Evolutionary conservation across 2,888 invertebrate species (phyloP).

Genomic region (Aphodius sticticus): DNA sequence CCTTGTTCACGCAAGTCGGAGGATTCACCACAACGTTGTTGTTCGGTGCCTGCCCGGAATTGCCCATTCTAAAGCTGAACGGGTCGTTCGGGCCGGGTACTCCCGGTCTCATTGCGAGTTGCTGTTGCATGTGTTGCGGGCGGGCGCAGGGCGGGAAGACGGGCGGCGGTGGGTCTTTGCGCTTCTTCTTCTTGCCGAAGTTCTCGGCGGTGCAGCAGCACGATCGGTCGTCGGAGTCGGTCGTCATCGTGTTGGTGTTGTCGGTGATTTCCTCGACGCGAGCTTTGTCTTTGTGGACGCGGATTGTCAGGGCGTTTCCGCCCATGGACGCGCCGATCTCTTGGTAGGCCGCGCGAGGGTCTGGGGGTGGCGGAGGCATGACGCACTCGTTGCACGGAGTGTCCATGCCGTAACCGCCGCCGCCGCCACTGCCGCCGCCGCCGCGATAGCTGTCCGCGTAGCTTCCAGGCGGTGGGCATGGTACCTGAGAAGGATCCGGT

Average conservation of each 20-base stretch:
- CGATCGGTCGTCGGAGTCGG: conserved; percentile 59
- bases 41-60: conserved; percentile 42
- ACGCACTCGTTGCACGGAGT: conserved; percentile 51
- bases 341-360: conserved; percentile 62
- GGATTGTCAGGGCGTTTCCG: conserved; percentile 71
- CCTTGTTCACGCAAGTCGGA: conserved; percentile 63
- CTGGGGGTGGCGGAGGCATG: conserved; percentile 41
- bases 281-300: conserved; percentile 67
- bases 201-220: conserved; percentile 45
- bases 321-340: conserved; percentile 73
- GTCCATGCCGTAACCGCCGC: conserved; percentile 17
- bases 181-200: conserved; percentile 53
- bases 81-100: conserved; percentile 49
- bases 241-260: conserved; percentile 54
- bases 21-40: conserved; percentile 55
- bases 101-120: conserved; percentile 49
- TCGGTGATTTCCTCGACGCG: conserved; percentile 60
- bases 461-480: conserved; percentile 5
- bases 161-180: conserved; percentile 12
- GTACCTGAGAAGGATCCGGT: neutral
- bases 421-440: neutral
- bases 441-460: conserved; percentile 55
- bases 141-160: conserved; percentile 22
- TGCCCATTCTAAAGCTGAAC: conserved; percentile 49
- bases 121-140: conserved; percentile 35